Evolutionary conservation across 2,113 vertebrate genomes (phyloP).

Genomic region (Coreoperca whiteheadi): DNA sequence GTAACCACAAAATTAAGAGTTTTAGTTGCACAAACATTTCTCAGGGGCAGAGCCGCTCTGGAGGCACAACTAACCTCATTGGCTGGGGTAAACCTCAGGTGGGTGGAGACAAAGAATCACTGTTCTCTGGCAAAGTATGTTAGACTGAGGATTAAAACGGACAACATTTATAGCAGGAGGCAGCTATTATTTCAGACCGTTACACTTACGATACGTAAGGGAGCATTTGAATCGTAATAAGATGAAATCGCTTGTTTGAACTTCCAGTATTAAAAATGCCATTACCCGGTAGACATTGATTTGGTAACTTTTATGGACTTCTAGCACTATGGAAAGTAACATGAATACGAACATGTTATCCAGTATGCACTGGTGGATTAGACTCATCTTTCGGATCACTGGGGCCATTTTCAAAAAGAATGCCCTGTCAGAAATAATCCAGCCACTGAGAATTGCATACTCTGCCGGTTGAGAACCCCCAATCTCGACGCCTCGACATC

Average conservation of each 20-base stretch:
- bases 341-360: too few species aligned
- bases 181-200: slow-evolving; percentile 33
- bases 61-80: slow-evolving; percentile 65
- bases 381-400: too few species aligned
- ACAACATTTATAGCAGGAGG: slow-evolving; percentile 5
- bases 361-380: too few species aligned
- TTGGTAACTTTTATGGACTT: not conserved
- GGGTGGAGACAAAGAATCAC: slow-evolving; percentile 59
- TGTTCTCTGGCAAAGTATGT: slow-evolving; percentile 30
- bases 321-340: too few species aligned
- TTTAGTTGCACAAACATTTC: slow-evolving; percentile 67
- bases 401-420: too few species aligned
- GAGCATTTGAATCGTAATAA: slow-evolving; percentile 2
- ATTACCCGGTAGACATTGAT: not conserved
- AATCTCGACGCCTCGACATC: not conserved
- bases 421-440: too few species aligned
- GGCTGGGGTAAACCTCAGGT: slow-evolving; percentile 69
- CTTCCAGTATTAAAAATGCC: not conserved
- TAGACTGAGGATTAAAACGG: not conserved
- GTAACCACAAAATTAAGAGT: slow-evolving; percentile 71
- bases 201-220: not conserved
- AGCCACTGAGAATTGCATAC: too few species aligned
- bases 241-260: not conserved
- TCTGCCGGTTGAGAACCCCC: not conserved
- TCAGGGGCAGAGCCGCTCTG: slow-evolving; percentile 36